Evolutionary conservation across 2,797 vertebrate genomes (phyloP).

Genomic region (Syndactyla subalaris): DNA sequence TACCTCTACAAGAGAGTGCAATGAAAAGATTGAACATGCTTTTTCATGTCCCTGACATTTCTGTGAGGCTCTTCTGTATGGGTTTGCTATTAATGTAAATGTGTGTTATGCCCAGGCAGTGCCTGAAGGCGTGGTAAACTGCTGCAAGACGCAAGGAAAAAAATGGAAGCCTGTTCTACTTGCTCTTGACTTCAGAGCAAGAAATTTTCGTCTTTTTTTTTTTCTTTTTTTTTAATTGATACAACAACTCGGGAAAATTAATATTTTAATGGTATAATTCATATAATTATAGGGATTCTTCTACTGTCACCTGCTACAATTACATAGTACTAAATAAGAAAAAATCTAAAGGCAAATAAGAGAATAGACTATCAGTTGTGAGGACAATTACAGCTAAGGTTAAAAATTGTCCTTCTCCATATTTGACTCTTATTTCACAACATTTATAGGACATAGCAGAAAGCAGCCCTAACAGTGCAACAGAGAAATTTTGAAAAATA

Average conservation of each 20-base stretch:
- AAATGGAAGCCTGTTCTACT: background rate
- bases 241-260: background rate
- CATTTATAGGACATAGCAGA: background rate
- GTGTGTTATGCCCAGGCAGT: background rate
- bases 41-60: background rate
- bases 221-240: background rate
- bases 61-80: background rate
- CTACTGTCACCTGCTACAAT: background rate
- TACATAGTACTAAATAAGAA: background rate
- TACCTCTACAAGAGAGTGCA: background rate
- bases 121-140: background rate
- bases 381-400: background rate
- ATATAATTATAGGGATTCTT: background rate
- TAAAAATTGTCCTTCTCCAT: background rate
- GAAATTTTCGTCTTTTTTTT: background rate
- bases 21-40: background rate
- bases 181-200: background rate
- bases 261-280: background rate
- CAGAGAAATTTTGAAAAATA: background rate
- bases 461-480: background rate
- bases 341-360: background rate
- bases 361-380: background rate
- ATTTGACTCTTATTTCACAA: background rate
- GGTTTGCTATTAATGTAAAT: background rate
- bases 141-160: background rate